Conservation (phyloP, 2,113 vertebrate genomes). For the Sinosuthora webbiana region DNA sequence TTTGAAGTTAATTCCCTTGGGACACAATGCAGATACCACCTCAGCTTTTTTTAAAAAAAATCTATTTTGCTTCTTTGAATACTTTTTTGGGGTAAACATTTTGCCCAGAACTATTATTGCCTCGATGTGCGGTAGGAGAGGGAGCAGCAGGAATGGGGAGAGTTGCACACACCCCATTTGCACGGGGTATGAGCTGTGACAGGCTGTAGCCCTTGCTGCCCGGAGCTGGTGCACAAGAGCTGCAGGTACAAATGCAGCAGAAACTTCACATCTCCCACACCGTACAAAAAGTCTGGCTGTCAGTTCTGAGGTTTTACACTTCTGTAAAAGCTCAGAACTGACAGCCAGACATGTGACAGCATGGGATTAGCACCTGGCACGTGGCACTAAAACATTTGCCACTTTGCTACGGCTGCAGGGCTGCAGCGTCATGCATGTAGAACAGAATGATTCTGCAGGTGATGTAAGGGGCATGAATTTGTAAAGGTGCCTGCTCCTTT, state of each 20-base stretch:
- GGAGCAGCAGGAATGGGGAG: not conserved
- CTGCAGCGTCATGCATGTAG: not conserved
- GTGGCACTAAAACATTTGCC: not conserved
- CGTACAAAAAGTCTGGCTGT: not conserved
- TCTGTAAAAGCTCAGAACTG: not conserved
- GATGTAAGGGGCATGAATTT: not conserved
- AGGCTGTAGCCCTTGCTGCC: not conserved
- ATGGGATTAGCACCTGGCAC: not conserved
- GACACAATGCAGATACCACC: not conserved
- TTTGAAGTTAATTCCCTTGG: slow-evolving; percentile 11
- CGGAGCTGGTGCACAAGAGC: not conserved
- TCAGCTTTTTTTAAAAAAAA: not conserved
- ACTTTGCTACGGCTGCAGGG: not conserved
- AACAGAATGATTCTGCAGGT: not conserved
- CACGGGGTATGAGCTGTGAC: not conserved
- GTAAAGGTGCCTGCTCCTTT: not conserved
- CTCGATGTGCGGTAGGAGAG: not conserved
- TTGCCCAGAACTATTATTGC: not conserved
- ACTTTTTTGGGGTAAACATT: not conserved
- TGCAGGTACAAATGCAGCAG: not conserved
- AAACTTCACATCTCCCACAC: not conserved
- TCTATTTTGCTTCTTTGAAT: not conserved
- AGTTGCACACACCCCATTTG: not conserved
- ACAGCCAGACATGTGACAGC: not conserved
- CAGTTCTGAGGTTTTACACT: no score